These are phyloP conservation scores for Cariama cristata DNA, from an alignment of 2,113 vertebrate species.

Conservation along the genomic window DNA sequence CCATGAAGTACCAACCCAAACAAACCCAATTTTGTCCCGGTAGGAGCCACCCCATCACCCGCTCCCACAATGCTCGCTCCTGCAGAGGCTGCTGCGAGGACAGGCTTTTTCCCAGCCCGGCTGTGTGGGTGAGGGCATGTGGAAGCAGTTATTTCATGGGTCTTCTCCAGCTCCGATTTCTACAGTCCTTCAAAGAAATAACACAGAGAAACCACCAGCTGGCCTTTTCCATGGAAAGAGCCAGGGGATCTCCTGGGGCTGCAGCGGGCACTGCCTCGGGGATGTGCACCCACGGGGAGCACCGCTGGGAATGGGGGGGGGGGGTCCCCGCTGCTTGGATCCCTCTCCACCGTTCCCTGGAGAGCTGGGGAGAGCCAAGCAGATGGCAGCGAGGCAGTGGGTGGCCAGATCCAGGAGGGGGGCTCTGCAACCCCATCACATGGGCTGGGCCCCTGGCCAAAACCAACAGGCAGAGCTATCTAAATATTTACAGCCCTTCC, in stretches of 20 bases:
- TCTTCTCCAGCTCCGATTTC: neutral
- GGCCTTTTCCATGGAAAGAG: neutral
- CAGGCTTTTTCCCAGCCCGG: neutral
- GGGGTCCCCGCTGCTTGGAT: neutral
- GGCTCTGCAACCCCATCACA: neutral
- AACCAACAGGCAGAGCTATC: constrained; percentile 19
- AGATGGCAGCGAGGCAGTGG: neutral
- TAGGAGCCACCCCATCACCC: neutral
- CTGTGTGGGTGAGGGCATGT: neutral
- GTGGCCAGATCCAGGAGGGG: neutral
- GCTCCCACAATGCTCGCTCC: neutral
- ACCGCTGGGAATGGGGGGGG: neutral
- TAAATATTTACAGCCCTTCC: constrained; percentile 11
- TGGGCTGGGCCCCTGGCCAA: neutral
- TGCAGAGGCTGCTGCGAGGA: neutral
- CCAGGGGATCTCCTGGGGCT: neutral
- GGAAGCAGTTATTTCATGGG: constrained; percentile 4
- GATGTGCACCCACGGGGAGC: neutral
- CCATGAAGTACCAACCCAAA: neutral
- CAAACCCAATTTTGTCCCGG: neutral
- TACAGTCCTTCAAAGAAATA: neutral
- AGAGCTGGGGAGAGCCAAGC: neutral
- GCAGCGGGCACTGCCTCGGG: neutral
- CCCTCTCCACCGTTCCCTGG: fast-evolving
- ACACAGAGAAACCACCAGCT: neutral